Conservation (phyloP, 2,888 invertebrate genomes). For the Orthosia gothica region DNA sequence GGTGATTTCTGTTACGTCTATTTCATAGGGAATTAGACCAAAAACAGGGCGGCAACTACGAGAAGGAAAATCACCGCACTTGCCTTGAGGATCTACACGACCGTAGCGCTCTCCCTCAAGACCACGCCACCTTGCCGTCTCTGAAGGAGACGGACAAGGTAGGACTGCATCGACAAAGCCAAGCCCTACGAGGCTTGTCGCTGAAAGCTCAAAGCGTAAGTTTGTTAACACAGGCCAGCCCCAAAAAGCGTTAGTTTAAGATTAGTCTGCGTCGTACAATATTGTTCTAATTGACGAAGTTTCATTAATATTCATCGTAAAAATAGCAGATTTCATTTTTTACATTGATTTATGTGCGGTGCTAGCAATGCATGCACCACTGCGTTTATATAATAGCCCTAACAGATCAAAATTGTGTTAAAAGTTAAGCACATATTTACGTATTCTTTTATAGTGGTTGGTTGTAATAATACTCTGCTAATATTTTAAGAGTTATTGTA, state of each 20-base stretch:
- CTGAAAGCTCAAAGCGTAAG: too few species aligned
- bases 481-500: slow-evolving; percentile 14
- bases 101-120: too few species aligned
- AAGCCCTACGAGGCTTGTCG: too few species aligned
- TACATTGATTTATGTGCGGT: slow-evolving; percentile 85
- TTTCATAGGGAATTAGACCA: too few species aligned
- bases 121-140: too few species aligned
- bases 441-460: neutral
- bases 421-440: slow-evolving; percentile 54
- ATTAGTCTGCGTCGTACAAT: slow-evolving; percentile 56
- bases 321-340: slow-evolving; percentile 83
- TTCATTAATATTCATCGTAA: slow-evolving; percentile 87
- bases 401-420: slow-evolving; percentile 68
- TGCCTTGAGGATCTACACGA: too few species aligned
- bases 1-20: too few species aligned
- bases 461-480: neutral
- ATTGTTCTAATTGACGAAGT: slow-evolving; percentile 76
- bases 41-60: too few species aligned
- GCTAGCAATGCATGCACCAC: slow-evolving; percentile 76
- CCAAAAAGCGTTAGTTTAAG: slow-evolving; percentile 22
- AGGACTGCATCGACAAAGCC: too few species aligned
- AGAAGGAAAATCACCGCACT: too few species aligned
- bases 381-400: slow-evolving; percentile 66
- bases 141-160: too few species aligned
- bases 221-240: too few species aligned